Conservation (phyloP, 2,797 vertebrate genomes). For the Tragelaphus eurycerus region DNA sequence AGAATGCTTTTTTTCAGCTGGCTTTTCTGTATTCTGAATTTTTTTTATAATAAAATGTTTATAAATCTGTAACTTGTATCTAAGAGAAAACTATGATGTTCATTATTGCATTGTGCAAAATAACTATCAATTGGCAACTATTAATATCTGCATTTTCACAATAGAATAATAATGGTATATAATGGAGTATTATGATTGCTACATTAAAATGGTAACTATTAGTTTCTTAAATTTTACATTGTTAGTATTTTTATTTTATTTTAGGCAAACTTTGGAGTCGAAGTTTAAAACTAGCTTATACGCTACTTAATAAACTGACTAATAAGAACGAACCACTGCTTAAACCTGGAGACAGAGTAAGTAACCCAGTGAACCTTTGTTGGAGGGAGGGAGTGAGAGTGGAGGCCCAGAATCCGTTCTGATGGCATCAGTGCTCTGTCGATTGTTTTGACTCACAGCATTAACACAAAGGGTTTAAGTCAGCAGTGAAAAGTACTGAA, state of each 20-base stretch:
- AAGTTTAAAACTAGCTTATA: slow-evolving; percentile 96
- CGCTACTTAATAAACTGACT: slow-evolving; percentile 95
- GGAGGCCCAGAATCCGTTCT: not conserved
- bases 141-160: not conserved
- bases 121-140: not conserved
- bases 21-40: not conserved
- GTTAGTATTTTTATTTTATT: slow-evolving; percentile 61
- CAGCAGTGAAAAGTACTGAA: not conserved
- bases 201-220: slow-evolving; percentile 1
- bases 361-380: slow-evolving; percentile 64
- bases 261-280: slow-evolving; percentile 97
- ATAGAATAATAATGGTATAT: not conserved
- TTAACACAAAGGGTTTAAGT: not conserved
- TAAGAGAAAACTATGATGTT: not conserved
- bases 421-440: not conserved
- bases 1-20: not conserved
- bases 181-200: not conserved
- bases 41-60: not conserved
- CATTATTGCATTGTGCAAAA: not conserved
- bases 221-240: slow-evolving; percentile 1
- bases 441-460: not conserved
- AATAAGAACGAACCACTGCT: slow-evolving; percentile 93
- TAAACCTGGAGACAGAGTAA: slow-evolving; percentile 94
- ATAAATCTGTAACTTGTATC: not conserved
- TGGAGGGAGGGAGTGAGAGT: not conserved